Evolutionary conservation across 2,113 vertebrate species (phyloP).

Genomic region (Scortum barcoo): DNA sequence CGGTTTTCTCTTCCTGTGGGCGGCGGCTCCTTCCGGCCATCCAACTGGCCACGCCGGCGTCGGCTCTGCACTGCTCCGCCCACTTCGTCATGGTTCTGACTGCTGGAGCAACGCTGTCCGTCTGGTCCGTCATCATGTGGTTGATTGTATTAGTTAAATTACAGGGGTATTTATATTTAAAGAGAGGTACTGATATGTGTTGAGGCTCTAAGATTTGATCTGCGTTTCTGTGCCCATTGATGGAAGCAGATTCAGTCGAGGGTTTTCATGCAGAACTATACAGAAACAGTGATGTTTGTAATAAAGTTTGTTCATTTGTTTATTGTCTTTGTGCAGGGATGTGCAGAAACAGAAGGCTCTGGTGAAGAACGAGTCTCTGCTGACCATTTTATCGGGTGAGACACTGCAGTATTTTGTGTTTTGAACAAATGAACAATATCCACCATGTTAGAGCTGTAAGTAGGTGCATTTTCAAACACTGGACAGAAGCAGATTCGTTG

Average conservation of each 20-base stretch:
- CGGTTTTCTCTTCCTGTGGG: slow-evolving; percentile 93
- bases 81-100: slow-evolving; percentile 95
- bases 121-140: slow-evolving; percentile 87
- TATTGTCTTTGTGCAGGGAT: slow-evolving; percentile 85
- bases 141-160: background rate
- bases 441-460: background rate
- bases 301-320: background rate
- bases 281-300: background rate
- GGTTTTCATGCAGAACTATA: background rate
- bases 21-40: slow-evolving; percentile 95
- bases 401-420: background rate
- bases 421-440: too few species aligned
- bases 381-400: slow-evolving; percentile 93
- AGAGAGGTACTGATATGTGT: background rate
- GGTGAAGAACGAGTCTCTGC: slow-evolving; percentile 95
- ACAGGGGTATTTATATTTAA: background rate
- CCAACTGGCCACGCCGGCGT: slow-evolving; percentile 89
- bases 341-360: slow-evolving; percentile 91
- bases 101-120: slow-evolving; percentile 90
- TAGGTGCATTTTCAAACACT: background rate
- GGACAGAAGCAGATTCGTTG: background rate
- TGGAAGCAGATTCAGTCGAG: background rate
- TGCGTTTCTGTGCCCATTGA: background rate
- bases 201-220: too few species aligned
- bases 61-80: slow-evolving; percentile 92